Evolutionary conservation across 2,113 vertebrate species (phyloP).

Genomic region (Passer montanus): DNA sequence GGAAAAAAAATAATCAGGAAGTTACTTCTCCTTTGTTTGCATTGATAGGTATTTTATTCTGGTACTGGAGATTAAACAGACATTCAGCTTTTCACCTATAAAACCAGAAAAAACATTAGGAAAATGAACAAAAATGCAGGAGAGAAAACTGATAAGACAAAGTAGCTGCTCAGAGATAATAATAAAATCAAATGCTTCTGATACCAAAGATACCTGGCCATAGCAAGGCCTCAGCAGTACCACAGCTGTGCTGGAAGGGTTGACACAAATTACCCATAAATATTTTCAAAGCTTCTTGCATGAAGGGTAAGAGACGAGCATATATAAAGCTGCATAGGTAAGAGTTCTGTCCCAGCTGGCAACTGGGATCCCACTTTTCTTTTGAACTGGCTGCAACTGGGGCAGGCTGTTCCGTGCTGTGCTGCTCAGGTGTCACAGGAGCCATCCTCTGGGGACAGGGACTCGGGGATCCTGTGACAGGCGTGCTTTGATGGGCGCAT

Average conservation of each 20-base stretch:
- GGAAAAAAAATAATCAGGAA: not conserved
- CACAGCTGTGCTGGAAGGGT: not conserved
- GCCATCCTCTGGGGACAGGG: not conserved
- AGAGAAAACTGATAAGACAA: not conserved
- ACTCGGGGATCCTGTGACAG: not conserved
- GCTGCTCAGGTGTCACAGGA: not conserved
- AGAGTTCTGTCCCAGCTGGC: not conserved
- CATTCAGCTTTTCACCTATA: not conserved
- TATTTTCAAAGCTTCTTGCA: not conserved
- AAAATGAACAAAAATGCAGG: not conserved
- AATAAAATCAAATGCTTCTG: not conserved
- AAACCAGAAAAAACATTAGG: not conserved
- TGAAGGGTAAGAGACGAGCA: not conserved
- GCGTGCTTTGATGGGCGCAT: not conserved
- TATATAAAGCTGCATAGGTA: rapidly evolving
- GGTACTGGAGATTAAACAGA: not conserved
- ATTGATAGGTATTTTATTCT: not conserved
- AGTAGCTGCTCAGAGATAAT: not conserved
- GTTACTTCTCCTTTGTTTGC: not conserved
- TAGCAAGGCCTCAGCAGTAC: not conserved
- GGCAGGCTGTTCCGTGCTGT: not conserved
- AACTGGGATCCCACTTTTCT: not conserved
- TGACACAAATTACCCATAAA: not conserved
- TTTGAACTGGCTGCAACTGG: not conserved
- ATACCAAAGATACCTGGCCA: not conserved